These are phyloP conservation scores for Heteromyza rotundicornis DNA, from an alignment of 2,888 invertebrate species.

Conservation along the genomic window DNA sequence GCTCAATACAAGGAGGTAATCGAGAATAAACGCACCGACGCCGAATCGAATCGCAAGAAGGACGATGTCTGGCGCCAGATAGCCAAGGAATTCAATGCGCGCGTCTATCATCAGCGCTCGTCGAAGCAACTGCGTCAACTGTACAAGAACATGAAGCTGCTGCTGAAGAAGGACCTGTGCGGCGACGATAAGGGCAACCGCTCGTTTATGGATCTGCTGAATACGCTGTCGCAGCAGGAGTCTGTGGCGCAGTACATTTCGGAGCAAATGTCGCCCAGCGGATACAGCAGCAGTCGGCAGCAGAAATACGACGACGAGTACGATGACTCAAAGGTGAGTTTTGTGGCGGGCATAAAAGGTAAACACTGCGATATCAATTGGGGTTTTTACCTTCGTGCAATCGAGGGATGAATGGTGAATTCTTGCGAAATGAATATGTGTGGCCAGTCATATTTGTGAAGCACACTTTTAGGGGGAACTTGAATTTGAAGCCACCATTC, in stretches of 20 bases:
- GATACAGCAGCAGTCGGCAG: constrained; percentile 36
- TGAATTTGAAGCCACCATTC: too few relatives aligned
- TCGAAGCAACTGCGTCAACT: constrained; percentile 61
- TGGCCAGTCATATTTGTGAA: too few relatives aligned
- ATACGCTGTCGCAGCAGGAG: constrained; percentile 59
- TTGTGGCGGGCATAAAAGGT: too few relatives aligned
- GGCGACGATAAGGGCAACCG: constrained; percentile 56
- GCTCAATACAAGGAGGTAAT: constrained; percentile 61
- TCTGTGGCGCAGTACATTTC: constrained; percentile 57
- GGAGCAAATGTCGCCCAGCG: constrained; percentile 53
- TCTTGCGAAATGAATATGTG: too few relatives aligned
- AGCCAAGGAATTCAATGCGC: constrained; percentile 60
- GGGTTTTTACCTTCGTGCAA: too few relatives aligned
- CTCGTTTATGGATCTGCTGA: constrained; percentile 59
- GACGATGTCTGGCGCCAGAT: constrained; percentile 62
- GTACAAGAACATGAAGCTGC: constrained; percentile 61
- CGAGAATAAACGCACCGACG: constrained; percentile 61
- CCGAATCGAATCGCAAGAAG: constrained; percentile 60
- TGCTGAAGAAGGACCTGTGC: constrained; percentile 60
- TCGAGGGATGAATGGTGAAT: too few relatives aligned
- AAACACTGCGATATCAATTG: not conserved
- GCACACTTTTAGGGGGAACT: too few relatives aligned
- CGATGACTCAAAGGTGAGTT: constrained; percentile 58
- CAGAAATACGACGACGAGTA: constrained; percentile 52
- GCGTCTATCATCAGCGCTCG: constrained; percentile 61